Conservation (phyloP, 2,797 vertebrate genomes). For the Acipenser ruthenus region DNA sequence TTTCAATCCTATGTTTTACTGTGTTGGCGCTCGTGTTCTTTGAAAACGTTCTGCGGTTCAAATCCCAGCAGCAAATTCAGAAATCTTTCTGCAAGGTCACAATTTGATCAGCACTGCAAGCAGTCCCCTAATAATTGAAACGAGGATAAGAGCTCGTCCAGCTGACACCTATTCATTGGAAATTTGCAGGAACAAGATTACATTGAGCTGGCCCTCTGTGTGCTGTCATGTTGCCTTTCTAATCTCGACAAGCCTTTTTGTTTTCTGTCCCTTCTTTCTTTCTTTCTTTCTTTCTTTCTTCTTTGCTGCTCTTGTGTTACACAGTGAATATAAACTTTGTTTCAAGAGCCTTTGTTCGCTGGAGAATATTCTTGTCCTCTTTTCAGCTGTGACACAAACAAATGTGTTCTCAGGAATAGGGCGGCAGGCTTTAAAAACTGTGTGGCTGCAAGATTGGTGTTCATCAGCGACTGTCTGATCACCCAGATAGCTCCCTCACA, state of each 20-base stretch:
- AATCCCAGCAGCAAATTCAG: not conserved
- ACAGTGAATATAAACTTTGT: constrained; percentile 19
- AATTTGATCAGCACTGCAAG: not conserved
- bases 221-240: constrained; percentile 1
- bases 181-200: constrained; percentile 8
- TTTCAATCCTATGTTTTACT: too few species aligned
- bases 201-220: not conserved
- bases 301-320: not conserved
- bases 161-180: constrained; percentile 10
- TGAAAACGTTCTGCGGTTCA: too few species aligned
- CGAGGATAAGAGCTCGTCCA: constrained; percentile 1
- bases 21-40: too few species aligned
- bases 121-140: constrained; percentile 6
- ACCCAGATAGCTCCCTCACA: too few species aligned
- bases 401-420: too few species aligned
- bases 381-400: too few species aligned
- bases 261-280: not conserved
- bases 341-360: constrained; percentile 26
- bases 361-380: too few species aligned
- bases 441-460: too few species aligned
- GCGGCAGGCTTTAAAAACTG: too few species aligned
- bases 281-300: not conserved
- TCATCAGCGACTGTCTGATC: too few species aligned
- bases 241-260: constrained; percentile 7
- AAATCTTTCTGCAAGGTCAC: constrained; percentile 5